Evolutionary conservation across 2,888 invertebrate genomes (phyloP), one percentile per base, ranked within the genome.

Genomic region (Plagodis dolabraria): DNA sequence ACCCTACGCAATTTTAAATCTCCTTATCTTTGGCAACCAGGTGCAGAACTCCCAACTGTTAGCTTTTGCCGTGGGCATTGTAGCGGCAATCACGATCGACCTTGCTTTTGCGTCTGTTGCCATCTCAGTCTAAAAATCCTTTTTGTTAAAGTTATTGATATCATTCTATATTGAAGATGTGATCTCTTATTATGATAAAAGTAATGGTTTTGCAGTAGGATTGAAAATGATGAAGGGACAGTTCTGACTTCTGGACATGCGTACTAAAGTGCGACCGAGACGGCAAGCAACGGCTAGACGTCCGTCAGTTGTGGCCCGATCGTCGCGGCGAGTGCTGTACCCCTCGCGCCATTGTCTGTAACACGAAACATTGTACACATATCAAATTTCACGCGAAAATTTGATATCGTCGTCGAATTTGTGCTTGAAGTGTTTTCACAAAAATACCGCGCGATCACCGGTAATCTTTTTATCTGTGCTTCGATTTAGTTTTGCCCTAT

Each of bases 351-450:
- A 71, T 64, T 70, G 67, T 71, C 75, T 75, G 78, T 78, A 43
- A 45, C 53, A 57, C 60, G 56, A 57, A 56, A 83, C 76, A 77
- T 79, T 76, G 85, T 84, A 86, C 92, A 92, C 92, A 88, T 92
- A 91, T 92, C 91, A 85, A 89, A 89, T 92, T 92, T 92, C 87
- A 86, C 86, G 86, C 78, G 85, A 88, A 92, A 92, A 87, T 91
- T 92, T 89, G 91, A 89, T 92, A 90, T 89, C 69, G 92, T 92
- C 79, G 92, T 92, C 85, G 78, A 82, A 80, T 77, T 85, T 85
- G 90, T 91, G 89, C 65, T 69, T 71, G 71, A 82, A 86, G 86
- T 88, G 88, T 82, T 75, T 76, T 75, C 70, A 34, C 71, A 78
- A 80, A 76, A 85, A 86, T 84, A 61, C 42, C 60, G 79, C 79